A percentile compares a stretch with the other conserved stretches of the same genome.
Evolutionary conservation across 2,888 invertebrate genomes (phyloP).

Genomic region (Spilarctia lutea): DNA sequence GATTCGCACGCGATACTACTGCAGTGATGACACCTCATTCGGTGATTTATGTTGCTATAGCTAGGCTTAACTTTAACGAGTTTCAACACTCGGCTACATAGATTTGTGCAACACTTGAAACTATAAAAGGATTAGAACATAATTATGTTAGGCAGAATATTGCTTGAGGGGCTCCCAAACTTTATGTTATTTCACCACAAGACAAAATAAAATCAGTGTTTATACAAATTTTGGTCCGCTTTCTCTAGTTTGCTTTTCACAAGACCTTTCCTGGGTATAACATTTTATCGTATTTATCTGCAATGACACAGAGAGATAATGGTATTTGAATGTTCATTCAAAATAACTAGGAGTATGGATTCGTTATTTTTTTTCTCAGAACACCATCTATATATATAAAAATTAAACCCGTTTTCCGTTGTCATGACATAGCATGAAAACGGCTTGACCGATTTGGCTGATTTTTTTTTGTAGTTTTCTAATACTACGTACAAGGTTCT

Average conservation of each 20-base stretch:
- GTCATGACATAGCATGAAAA: too few relatives aligned
- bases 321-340: not conserved
- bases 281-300: not conserved
- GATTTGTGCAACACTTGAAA: constrained; percentile 21
- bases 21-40: constrained; percentile 61
- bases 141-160: not conserved
- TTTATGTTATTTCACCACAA: not conserved
- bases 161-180: not conserved
- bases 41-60: constrained; percentile 30
- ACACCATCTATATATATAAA: too few relatives aligned
- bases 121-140: not conserved
- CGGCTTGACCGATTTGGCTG: too few relatives aligned
- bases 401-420: too few relatives aligned
- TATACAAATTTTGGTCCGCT: not conserved
- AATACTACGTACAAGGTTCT: too few relatives aligned
- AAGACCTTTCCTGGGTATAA: not conserved
- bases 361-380: too few relatives aligned
- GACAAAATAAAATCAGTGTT: not conserved
- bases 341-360: too few relatives aligned
- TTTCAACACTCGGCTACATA: constrained; percentile 24
- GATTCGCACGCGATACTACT: constrained; percentile 70
- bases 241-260: not conserved
- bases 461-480: too few relatives aligned
- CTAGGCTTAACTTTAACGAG: constrained; percentile 30
- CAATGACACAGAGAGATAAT: not conserved